Percentiles rank a stretch among this genome's conserved stretches.
These are phyloP conservation scores for Morpho helenor DNA, from an alignment of 2,888 invertebrate genomes.

Conservation along the genomic window DNA sequence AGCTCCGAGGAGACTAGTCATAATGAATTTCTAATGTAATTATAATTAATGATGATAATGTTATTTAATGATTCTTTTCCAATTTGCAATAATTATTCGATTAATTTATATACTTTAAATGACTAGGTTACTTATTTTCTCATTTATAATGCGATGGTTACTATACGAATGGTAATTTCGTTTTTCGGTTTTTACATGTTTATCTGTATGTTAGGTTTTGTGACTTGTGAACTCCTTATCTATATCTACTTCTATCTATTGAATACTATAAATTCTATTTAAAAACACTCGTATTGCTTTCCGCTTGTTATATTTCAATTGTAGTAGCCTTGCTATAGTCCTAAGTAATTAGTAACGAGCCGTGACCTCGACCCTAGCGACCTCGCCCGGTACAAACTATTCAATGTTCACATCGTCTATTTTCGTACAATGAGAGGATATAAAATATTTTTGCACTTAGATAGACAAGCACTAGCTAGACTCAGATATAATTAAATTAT, in stretches of 20 bases:
- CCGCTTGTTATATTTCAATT: constrained; percentile 14
- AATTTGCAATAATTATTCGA: constrained; percentile 33
- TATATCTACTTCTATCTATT: too few relatives aligned
- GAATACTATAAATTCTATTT: neutral
- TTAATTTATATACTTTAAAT: constrained; percentile 28
- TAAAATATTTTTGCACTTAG: constrained; percentile 72
- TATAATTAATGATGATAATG: constrained; percentile 32
- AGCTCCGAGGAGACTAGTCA: constrained; percentile 57
- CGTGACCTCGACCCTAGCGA: constrained; percentile 50
- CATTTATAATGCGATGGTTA: neutral
- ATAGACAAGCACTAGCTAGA: constrained; percentile 52
- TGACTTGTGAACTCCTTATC: constrained; percentile 9
- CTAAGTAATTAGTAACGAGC: constrained; percentile 16
- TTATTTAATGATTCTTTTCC: constrained; percentile 29
- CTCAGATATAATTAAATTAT: constrained; percentile 15
- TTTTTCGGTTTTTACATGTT: neutral
- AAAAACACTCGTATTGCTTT: constrained; percentile 19
- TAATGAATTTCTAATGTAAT: constrained; percentile 39
- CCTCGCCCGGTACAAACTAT: constrained; percentile 59
- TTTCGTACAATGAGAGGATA: constrained; percentile 57
- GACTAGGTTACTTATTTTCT: constrained; percentile 31
- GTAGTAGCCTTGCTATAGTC: constrained; percentile 6
- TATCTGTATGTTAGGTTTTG: constrained; percentile 18
- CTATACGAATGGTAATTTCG: too few relatives aligned
- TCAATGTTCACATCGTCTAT: constrained; percentile 59